Base-by-base conservation (phyloP, 2,113 vertebrate genomes). In the Tetraodon nigroviridis region DNA sequence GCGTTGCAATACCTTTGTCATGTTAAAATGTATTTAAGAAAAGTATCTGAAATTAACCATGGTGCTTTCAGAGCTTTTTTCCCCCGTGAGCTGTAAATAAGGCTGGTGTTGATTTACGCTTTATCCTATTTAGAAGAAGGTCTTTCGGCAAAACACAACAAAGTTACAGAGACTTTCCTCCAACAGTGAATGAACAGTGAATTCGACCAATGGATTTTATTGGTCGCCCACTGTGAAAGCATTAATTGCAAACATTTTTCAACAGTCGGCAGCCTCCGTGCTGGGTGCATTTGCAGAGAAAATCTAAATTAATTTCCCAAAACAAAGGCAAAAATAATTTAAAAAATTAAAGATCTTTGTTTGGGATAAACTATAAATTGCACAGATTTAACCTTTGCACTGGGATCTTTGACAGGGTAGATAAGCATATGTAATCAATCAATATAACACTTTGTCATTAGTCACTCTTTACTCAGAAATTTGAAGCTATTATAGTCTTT, bases 341-440 rank as follows among this genome's bases (percentile, higher is more conserved):
- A n/a, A 69, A 74, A 76, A 51, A 75, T 56, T 80, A 19, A 69
- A 49, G 49, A 67, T 7, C 5, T 3, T 16, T 27, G 44, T n/a
- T 66, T 64, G 49, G 61, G 44, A 32, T 67, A 48, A 75, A 79
- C 74, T 68, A 83, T 79, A 61, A 75, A 70, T 57, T 40, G 20
- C 20, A 52, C 61, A 45, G 51, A 68, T 76, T 75, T 63, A 67
- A 66, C 37, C 32, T 61, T 66, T 61, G 63, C 61, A 29, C 54
- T 63, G 65, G 67, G 61, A 69, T 54, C 45, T 49, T 37, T 56
- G 57, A 52, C 60, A 51, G 42, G 12, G 58, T 61, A 66, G 53
- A 74, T 76, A 58, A 73, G 37, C 42, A 60, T 32, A 44, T 67
- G 51, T 60, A 69, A 75, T 70, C 56, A 67, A 58, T 69, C 29